Evolutionary conservation across 1,140 invertebrate genomes (phyloP), one percentile per base, ranked within the genome.

Genomic region (Colletes latitarsis): DNA sequence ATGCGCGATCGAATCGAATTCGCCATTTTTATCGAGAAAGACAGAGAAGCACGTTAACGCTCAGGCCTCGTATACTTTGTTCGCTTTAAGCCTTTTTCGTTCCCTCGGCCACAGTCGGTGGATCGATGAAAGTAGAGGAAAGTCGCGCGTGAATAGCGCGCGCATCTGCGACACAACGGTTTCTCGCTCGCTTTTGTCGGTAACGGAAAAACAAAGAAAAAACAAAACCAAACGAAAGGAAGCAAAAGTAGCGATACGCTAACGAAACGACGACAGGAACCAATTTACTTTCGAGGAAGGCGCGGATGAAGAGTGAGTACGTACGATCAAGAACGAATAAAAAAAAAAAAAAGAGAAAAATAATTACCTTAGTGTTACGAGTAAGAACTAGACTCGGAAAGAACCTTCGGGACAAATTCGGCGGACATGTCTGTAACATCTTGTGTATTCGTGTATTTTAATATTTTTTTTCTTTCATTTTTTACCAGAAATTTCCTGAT

Each of bases 401-500:
- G 39, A 81, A 76, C 58, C 30, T 57, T 17, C 19, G 15, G 46
- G 84, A 85, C 46, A 66, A 77, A 81, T 77, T 69, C 71, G 80
- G 76, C 57, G 66, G 68, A 81, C 77, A 82, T 82, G 41, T 68
- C 62, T 58, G 49, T 52, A 41, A 77, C 49, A 15, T 46, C 43
- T 69, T 57, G 74, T 82, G 72, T 81, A 68, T 43, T 30, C 49
- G 66, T 63, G 66, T 80, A 70, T 60, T 80, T 74, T 69, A 69
- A 69, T 82, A 49, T 57, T 82, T 49, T 82, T 77, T 62, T 52
- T 46, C 60, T 83, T 66, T 62, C 62, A 21, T 73, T 73, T 75
- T 74, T 79, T 77, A 81, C 75, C 84, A 84, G 76, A 87, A 88
- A 86, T 71, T 80, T 81, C 63, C 68, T 84, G 75, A 85, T 89